Evolutionary conservation across 2,888 invertebrate genomes (phyloP).

Genomic region (Crematogaster levior): DNA sequence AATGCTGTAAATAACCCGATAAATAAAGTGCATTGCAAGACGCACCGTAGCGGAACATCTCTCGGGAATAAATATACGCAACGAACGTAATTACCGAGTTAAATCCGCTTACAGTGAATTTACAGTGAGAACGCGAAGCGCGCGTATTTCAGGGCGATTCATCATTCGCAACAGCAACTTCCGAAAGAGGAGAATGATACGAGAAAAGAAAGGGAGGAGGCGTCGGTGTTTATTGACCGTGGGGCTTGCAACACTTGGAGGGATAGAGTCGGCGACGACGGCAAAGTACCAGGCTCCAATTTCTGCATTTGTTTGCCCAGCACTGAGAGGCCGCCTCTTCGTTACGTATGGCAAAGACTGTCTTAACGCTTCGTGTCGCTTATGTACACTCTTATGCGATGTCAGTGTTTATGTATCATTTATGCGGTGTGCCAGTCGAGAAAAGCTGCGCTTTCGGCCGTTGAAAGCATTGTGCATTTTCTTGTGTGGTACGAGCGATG

Average conservation of each 20-base stretch:
- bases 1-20: conserved; percentile 38
- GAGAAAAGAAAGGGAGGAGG: conserved; percentile 35
- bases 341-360: conserved; percentile 65
- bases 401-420: conserved; percentile 76
- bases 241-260: conserved; percentile 16
- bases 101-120: conserved; percentile 43
- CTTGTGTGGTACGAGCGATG: conserved; percentile 4
- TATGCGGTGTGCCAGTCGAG: conserved; percentile 66
- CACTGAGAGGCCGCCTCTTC: conserved; percentile 56
- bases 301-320: conserved; percentile 69
- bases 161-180: conserved; percentile 35
- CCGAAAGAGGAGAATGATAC: conserved; percentile 29
- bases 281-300: conserved; percentile 59
- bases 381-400: conserved; percentile 65
- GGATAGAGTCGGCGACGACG: conserved; percentile 15
- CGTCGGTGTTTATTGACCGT: conserved; percentile 59
- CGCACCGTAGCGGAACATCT: conserved; percentile 38
- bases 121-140: conserved; percentile 11
- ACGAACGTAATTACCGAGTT: conserved; percentile 51
- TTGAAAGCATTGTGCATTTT: conserved; percentile 5
- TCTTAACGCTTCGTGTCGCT: conserved; percentile 61
- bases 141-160: conserved; percentile 24
- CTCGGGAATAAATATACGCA: conserved; percentile 44
- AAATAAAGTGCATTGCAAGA: conserved; percentile 38
- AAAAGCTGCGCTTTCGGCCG: conserved; percentile 60